Conservation (phyloP, 2,888 invertebrate species). For the Bombyx huttoni region DNA sequence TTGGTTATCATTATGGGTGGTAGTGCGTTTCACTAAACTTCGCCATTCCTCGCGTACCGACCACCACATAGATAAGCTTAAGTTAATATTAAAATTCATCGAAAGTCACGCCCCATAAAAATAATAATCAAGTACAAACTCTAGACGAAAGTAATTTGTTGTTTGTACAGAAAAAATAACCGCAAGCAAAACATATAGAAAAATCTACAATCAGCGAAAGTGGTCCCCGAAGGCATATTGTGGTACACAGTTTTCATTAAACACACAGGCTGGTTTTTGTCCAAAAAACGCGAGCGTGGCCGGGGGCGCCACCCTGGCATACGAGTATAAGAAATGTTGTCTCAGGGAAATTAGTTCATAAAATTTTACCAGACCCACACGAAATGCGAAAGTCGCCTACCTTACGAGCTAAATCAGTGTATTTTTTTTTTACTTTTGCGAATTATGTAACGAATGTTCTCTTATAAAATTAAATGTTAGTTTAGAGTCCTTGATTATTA, state of each 20-base stretch:
- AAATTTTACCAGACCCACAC: conserved; percentile 42
- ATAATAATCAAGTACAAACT: no score
- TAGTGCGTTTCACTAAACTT: no score
- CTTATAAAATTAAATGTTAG: no score
- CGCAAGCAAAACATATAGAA: conserved; percentile 43
- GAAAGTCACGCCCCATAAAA: no score
- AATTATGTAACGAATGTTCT: no score
- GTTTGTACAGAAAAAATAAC: conserved; percentile 42
- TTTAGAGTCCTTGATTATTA: no score
- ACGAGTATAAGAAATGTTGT: conserved; percentile 65
- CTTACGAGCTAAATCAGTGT: conserved; percentile 1
- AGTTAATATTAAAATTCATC: no score
- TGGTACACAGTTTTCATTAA: conserved; percentile 67
- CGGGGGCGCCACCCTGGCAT: conserved; percentile 42
- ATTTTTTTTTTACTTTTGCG: not conserved
- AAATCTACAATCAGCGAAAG: conserved; percentile 58
- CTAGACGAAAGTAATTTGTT: not conserved
- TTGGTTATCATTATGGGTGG: no score
- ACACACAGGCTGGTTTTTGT: conserved; percentile 51
- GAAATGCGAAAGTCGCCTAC: conserved; percentile 20
- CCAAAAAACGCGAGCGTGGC: conserved; percentile 51
- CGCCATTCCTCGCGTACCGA: no score
- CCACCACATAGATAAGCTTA: no score
- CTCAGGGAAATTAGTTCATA: conserved; percentile 65
- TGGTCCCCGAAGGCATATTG: conserved; percentile 59